These are phyloP conservation scores for Gallinago stenura DNA, from an alignment of 2,797 vertebrate species.

Conservation along the genomic window DNA sequence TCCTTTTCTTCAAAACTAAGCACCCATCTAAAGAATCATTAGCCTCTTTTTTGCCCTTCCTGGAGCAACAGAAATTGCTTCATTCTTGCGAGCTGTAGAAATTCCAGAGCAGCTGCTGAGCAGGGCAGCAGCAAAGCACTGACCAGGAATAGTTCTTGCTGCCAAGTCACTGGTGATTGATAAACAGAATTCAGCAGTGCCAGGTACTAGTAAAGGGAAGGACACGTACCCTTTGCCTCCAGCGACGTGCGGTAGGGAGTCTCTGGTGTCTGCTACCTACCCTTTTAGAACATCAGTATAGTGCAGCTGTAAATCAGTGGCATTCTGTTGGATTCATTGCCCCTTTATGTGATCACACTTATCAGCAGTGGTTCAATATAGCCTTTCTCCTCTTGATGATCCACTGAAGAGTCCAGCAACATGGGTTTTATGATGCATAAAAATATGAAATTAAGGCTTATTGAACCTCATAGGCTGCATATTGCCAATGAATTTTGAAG, in stretches of 20 bases:
- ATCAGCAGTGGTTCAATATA: background rate
- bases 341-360: background rate
- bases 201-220: constrained; percentile 1
- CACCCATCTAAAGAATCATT: background rate
- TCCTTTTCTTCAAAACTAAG: background rate
- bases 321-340: background rate
- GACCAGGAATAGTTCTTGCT: background rate
- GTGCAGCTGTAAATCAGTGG: background rate
- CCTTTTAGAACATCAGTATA: background rate
- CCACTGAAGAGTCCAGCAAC: background rate
- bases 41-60: background rate
- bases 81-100: background rate
- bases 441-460: background rate
- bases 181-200: constrained; percentile 11
- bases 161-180: constrained; percentile 11
- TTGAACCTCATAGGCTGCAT: background rate
- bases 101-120: background rate
- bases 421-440: background rate
- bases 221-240: background rate
- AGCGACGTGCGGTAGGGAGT: background rate
- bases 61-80: background rate
- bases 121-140: background rate
- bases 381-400: background rate
- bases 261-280: background rate
- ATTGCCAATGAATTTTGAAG: background rate